Evolutionary conservation across 1,140 invertebrate genomes (phyloP), one percentile per base, ranked within the genome.

Genomic region (Cyrtorhinus lividipennis): DNA sequence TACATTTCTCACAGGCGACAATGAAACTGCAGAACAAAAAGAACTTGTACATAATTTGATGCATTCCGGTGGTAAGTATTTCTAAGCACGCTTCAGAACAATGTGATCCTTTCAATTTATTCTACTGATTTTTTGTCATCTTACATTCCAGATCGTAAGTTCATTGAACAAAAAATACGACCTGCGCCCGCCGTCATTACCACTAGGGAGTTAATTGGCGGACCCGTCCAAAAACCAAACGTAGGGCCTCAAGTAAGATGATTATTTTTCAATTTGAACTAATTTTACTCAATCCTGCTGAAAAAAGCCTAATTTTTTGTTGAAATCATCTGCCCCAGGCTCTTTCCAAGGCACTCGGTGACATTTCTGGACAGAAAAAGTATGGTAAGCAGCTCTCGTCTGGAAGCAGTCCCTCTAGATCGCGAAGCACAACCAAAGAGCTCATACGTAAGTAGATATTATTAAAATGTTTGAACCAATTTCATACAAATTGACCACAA

Each of bases 391-490:
- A 30, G 18, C 27, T 59, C n/a, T 46, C 87, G 68, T 78, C 85
- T 8, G 81, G 81, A 10, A 83, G 83, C 45, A 85, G 83, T 74
- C 78, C 87, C 68, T 77, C 87, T 71, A 80, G 91, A 73, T 93
- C 90, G 12, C 82, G 91, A 67, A 92, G 86, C 72, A 81, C 88
- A 22, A 95, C 91, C 0, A 93, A 92, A 77, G 91, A 95, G 77
- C 74, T 95, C 65, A 84, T 89, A 71, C 77, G 89, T 92, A 79
- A 80, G 85, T 81, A 44, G 30, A 38, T 5, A 38, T 8, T 38
- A 38, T 38, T 38, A n/a, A n/a, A n/a, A n/a, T n/a, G n/a, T n/a
- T n/a, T n/a, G n/a, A n/a, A n/a, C n/a, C n/a, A n/a, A n/a, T n/a
- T n/a, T n/a, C n/a, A n/a, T n/a, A n/a, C n/a, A n/a, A n/a, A n/a